Evolutionary conservation across 1,140 invertebrate species (phyloP).

Genomic region (Colletes gigas): DNA sequence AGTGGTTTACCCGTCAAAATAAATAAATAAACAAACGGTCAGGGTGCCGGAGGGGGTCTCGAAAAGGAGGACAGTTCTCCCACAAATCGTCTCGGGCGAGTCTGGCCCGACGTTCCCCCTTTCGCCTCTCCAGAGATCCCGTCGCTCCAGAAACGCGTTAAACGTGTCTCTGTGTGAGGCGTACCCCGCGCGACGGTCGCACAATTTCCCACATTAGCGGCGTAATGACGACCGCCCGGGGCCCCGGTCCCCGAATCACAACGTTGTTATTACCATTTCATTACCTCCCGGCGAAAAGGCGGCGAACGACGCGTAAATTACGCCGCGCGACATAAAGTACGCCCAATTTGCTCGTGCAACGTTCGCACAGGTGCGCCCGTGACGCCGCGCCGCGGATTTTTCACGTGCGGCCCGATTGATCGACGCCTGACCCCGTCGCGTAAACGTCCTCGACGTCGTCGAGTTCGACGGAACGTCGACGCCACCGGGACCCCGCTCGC

Average conservation of each 20-base stretch:
- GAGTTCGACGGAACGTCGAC: conserved; percentile 22
- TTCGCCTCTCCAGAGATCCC: background rate
- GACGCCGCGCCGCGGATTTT: background rate
- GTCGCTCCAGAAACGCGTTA: background rate
- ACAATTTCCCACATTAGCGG: conserved; percentile 63
- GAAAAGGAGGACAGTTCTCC: too few species aligned
- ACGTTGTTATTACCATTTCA: conserved; percentile 66
- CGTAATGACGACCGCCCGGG: conserved; percentile 53
- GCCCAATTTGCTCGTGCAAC: conserved; percentile 51
- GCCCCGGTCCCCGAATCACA: conserved; percentile 59
- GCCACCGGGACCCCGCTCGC: background rate
- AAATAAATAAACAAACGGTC: too few species aligned
- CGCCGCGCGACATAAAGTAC: conserved; percentile 61
- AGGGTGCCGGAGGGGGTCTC: too few species aligned
- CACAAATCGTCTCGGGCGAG: too few species aligned
- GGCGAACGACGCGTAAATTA: conserved; percentile 63
- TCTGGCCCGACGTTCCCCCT: too few species aligned
- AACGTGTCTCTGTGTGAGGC: conserved; percentile 2
- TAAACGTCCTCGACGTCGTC: background rate
- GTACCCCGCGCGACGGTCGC: conserved; percentile 7
- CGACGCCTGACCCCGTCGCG: background rate
- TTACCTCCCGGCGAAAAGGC: conserved; percentile 59
- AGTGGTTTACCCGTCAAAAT: too few species aligned
- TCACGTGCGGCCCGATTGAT: background rate
- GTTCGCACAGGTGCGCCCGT: background rate